A percentile compares a stretch with the other conserved stretches of the same genome.
Conservation (phyloP, 2,888 invertebrate species). For the Plagodis dolabraria region DNA sequence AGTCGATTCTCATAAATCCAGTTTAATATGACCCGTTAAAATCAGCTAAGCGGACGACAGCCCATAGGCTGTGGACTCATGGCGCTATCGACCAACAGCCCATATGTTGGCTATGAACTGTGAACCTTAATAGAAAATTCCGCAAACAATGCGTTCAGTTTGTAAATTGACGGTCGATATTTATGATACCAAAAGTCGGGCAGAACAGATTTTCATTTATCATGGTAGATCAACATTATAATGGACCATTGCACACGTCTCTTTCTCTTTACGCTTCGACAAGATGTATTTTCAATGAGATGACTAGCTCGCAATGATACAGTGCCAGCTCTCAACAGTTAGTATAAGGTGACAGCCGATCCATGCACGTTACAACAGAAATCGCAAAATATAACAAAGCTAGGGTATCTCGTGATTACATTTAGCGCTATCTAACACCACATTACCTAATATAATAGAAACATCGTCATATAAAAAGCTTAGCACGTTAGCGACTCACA, state of each 20-base stretch:
- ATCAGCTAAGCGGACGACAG: too few relatives aligned
- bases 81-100: too few relatives aligned
- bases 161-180: too few relatives aligned
- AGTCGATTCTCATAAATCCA: too few relatives aligned
- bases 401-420: slow-evolving; percentile 62
- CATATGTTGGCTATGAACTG: too few relatives aligned
- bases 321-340: slow-evolving; percentile 38
- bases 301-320: slow-evolving; percentile 54
- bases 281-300: slow-evolving; percentile 56
- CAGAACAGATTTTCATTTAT: too few relatives aligned
- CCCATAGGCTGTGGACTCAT: too few relatives aligned
- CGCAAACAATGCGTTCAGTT: too few relatives aligned
- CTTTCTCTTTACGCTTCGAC: slow-evolving; percentile 19
- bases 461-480: slow-evolving; percentile 48
- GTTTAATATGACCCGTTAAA: too few relatives aligned
- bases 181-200: too few relatives aligned
- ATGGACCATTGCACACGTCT: slow-evolving; percentile 26
- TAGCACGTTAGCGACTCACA: slow-evolving; percentile 88
- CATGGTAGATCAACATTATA: background rate
- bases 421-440: slow-evolving; percentile 73
- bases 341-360: slow-evolving; percentile 58
- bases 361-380: slow-evolving; percentile 74
- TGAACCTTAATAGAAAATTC: too few relatives aligned
- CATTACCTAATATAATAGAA: slow-evolving; percentile 54
- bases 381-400: slow-evolving; percentile 78